Conservation (phyloP, 2,113 vertebrate genomes). For the Python bivittatus region DNA sequence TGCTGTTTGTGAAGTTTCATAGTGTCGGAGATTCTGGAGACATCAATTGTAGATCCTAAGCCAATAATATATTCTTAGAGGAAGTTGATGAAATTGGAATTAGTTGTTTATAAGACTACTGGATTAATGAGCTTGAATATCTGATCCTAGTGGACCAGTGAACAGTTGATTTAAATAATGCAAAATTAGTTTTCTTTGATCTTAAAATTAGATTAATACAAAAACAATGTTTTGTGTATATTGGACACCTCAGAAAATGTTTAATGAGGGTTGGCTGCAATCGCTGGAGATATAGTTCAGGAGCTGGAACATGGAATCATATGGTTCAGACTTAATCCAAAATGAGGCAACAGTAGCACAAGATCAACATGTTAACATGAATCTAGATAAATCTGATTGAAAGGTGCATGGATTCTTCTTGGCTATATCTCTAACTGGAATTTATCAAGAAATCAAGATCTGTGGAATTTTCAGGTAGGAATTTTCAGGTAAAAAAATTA, state of each 20-base stretch:
- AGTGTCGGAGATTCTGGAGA: neutral
- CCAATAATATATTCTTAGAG: neutral
- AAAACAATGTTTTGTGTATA: neutral
- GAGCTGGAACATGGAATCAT: neutral
- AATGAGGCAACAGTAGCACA: neutral
- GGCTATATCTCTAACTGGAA: neutral
- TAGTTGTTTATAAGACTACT: neutral
- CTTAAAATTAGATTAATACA: neutral
- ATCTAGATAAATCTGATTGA: neutral
- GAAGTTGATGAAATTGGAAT: neutral
- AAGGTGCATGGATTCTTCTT: neutral
- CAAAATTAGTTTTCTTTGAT: neutral
- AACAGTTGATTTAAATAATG: neutral
- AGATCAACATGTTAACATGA: neutral
- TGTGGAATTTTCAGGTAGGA: no score
- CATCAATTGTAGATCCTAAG: neutral
- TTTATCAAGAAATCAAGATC: neutral
- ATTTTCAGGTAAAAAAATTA: neutral
- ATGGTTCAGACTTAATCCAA: neutral
- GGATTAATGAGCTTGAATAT: neutral
- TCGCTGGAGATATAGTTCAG: neutral
- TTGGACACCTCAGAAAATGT: neutral
- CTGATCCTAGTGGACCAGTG: neutral
- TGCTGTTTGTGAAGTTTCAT: neutral
- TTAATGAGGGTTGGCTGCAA: neutral